Evolutionary conservation across 2,113 vertebrate genomes (phyloP).

Genomic region (Uropsilus gracilis): DNA sequence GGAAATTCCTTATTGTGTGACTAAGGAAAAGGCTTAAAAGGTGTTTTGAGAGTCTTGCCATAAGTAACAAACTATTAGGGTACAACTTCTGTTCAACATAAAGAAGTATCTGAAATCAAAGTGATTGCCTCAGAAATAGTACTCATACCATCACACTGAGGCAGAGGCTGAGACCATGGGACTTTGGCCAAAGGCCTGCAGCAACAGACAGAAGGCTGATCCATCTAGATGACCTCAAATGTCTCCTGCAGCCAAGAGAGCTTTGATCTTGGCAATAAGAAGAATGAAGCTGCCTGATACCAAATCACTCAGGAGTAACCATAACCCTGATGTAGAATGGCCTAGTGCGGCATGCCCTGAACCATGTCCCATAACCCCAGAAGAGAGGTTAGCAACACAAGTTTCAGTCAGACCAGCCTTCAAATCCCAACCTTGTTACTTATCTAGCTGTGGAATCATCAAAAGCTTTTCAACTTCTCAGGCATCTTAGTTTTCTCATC

Average conservation of each 20-base stretch:
- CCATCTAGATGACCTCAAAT: not conserved
- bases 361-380: not conserved
- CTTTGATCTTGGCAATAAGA: not conserved
- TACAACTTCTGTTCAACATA: constrained; percentile 33
- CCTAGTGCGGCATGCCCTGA: not conserved
- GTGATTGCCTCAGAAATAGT: not conserved
- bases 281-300: not conserved
- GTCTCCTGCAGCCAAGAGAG: not conserved
- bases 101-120: not conserved
- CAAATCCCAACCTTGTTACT: not conserved
- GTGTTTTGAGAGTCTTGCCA: not conserved
- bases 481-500: constrained; percentile 8
- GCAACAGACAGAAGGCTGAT: not conserved
- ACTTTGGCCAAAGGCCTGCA: not conserved
- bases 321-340: not conserved
- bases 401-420: not conserved
- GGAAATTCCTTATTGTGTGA: not conserved
- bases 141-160: not conserved
- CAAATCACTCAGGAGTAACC: not conserved
- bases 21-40: not conserved
- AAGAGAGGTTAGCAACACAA: not conserved
- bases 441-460: not conserved
- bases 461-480: constrained; percentile 2
- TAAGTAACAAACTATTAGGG: not conserved
- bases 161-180: not conserved